Base-by-base conservation (phyloP, 2,113 vertebrate species). In the Isichthys henryi region DNA sequence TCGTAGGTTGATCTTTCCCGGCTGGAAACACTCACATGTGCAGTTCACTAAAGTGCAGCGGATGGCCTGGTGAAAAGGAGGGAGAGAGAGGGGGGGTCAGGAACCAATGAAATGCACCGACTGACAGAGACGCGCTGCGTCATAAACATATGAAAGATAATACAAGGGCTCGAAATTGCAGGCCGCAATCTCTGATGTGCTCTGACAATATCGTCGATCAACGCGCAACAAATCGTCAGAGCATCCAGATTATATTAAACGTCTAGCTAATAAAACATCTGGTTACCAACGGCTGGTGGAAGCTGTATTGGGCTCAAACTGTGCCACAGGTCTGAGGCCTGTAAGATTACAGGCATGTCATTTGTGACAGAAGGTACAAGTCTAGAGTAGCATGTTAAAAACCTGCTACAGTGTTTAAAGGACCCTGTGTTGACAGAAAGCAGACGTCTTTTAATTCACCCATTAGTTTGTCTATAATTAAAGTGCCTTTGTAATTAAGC, bases 1-100 rank as follows among this genome's bases (percentile, higher is more conserved):
- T 94, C 97, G 95, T 94, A 97, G 94, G 94, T 96, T 96, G 94
- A 96, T 95, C 94, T 96, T 97, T 89, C 97, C 97, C 0, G 97
- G 97, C 93, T 97, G 97, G 93, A 97, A 97, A 96, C 96, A 96
- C 93, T 97, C 96, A 94, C 97, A 97, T 1, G 94, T 96, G 94
- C 97, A 97, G 93, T 96, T 97, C 92, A 96, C 94, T 94, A 97
- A 93, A 92, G 96, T 96, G 94, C 97, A 97, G 91, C 96, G 96
- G 92, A 97, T 96, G 91, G 96, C 97, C 97, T 97, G 91, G 56
- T 58, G 23, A 58, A 89, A n/a, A 56, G 15, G 82, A 91, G 90
- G 93, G 43, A 90, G 49, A 91, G 43, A 89, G 31, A 31, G 27
- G 3, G 56, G 0, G 62, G 83, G 46, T 35, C 49, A 49, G 86